Percentiles rank a stretch among this genome's conserved stretches.
These are phyloP conservation scores for Clarias magur DNA, from an alignment of 2,113 vertebrate species.

Conservation along the genomic window DNA sequence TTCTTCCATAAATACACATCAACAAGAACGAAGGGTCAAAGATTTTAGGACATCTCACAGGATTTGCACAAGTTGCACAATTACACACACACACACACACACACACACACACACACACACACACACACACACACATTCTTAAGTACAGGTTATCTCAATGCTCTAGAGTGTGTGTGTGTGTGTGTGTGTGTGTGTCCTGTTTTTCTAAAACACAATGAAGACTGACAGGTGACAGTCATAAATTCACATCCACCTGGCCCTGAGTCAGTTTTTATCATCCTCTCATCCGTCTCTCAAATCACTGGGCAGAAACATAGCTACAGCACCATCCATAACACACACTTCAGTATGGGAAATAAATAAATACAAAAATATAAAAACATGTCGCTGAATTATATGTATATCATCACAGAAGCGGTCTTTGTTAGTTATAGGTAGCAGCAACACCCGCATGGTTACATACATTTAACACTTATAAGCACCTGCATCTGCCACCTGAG, in stretches of 20 bases:
- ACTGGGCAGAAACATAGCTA: too few relatives aligned
- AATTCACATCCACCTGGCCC: neutral
- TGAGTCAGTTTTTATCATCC: neutral
- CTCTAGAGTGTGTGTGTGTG: neutral
- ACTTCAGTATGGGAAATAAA: neutral
- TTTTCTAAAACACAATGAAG: neutral
- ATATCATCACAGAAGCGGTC: neutral
- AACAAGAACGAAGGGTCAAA: neutral
- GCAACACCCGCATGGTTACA: neutral
- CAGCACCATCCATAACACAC: too few relatives aligned
- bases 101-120: neutral
- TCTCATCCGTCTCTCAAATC: neutral
- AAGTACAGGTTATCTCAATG: neutral
- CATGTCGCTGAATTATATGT: neutral
- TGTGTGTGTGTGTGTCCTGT: neutral
- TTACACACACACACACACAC: neutral
- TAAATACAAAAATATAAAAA: neutral
- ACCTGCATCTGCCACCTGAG: neutral
- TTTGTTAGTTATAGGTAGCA: neutral
- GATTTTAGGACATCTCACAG: neutral
- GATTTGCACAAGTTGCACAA: neutral
- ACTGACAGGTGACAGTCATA: neutral
- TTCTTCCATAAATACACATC: neutral
- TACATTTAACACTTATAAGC: neutral
- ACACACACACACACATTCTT: neutral